Conservation (phyloP, 2,797 vertebrate species). For the Silurus lanzhouensis region DNA sequence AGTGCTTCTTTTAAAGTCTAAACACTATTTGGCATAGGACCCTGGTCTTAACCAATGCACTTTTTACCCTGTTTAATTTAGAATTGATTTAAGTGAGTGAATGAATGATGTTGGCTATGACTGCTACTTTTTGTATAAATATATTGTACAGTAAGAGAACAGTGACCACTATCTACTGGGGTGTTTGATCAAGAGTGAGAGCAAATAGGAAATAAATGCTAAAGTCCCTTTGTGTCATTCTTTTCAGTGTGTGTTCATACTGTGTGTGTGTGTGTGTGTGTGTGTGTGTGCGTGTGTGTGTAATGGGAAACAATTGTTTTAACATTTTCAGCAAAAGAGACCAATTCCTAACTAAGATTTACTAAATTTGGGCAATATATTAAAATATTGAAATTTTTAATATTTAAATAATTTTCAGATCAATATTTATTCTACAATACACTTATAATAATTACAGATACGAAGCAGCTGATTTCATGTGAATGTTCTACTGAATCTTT, state of each 20-base stretch:
- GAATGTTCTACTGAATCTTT: background rate
- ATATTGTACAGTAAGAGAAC: conserved; percentile 73
- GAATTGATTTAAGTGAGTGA: conserved; percentile 64
- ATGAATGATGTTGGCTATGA: conserved; percentile 60
- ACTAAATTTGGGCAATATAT: background rate
- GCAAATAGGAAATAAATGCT: conserved; percentile 55
- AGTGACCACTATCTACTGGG: conserved; percentile 72
- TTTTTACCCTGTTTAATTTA: conserved; percentile 85
- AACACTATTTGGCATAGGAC: conserved; percentile 78
- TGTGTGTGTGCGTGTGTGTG: no score
- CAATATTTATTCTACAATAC: background rate
- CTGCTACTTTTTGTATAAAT: conserved; percentile 73
- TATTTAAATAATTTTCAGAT: background rate
- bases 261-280: background rate
- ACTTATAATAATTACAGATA: background rate
- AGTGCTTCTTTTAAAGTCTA: conserved; percentile 65
- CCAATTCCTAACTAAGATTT: background rate
- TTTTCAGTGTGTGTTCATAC: conserved; percentile 3
- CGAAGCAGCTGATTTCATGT: background rate
- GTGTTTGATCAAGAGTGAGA: conserved; percentile 46
- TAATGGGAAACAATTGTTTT: no score
- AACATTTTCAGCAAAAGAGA: background rate
- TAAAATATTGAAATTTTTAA: background rate
- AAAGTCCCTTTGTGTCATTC: conserved; percentile 31
- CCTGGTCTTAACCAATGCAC: conserved; percentile 89